These are phyloP conservation scores for Ceratosolen solmsi DNA, from an alignment of 1,140 invertebrate genomes.

Conservation along the genomic window DNA sequence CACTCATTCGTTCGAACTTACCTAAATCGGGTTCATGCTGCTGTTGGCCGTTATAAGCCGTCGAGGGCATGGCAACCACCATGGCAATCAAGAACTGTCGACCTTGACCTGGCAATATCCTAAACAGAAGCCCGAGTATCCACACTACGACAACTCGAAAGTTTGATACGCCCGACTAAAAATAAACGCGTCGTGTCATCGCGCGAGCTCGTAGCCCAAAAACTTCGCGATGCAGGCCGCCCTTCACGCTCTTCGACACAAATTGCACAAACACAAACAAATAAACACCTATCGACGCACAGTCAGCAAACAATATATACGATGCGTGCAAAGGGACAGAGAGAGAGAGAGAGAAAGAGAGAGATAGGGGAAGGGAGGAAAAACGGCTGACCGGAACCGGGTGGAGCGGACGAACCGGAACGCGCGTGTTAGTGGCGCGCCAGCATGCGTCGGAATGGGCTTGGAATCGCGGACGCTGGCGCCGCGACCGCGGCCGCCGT, in stretches of 20 bases:
- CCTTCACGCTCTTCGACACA: not conserved
- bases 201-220: not conserved
- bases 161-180: not conserved
- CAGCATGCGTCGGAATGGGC: conserved; percentile 61
- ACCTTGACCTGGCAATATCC: not conserved
- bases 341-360: conserved; percentile 47
- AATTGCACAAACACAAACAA: not conserved
- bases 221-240: not conserved
- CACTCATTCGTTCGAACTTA: conserved; percentile 46
- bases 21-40: conserved; percentile 56
- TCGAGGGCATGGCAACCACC: conserved; percentile 64
- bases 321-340: not conserved
- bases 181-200: conserved; percentile 19
- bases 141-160: not conserved
- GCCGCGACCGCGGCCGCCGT: conserved; percentile 49
- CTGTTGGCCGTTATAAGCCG: conserved; percentile 57
- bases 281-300: not conserved
- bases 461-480: not conserved
- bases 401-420: conserved; percentile 30
- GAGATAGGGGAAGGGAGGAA: not conserved
- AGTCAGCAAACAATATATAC: not conserved
- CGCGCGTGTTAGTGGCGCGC: conserved; percentile 58
- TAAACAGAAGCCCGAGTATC: not conserved
- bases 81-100: conserved; percentile 48
- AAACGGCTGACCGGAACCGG: not conserved